Percentiles rank a stretch among this genome's conserved stretches.
phyloP scores from a whole-genome alignment of 1,140 invertebrate species.

The Melipona quadrifasciata region DNA sequence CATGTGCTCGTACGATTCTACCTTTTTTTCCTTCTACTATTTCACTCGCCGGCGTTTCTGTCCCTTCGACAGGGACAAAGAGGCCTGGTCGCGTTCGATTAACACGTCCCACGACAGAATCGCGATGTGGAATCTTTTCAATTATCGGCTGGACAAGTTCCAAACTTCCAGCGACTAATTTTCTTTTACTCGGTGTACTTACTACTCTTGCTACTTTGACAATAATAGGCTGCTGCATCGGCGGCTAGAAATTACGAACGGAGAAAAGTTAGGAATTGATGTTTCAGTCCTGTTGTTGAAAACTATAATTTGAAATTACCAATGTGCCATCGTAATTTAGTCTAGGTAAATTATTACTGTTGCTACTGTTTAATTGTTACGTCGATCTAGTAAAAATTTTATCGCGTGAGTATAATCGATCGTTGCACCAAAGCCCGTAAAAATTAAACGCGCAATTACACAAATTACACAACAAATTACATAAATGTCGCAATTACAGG shows the following conservation, averaged over 20 bases:
- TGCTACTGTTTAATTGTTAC: background rate
- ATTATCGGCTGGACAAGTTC: background rate
- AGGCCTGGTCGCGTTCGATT: background rate
- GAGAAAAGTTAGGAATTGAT: background rate
- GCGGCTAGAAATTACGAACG: background rate
- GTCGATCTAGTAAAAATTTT: background rate
- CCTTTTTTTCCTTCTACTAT: background rate
- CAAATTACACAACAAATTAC: background rate
- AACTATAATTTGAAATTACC: no score
- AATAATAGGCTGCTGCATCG: background rate
- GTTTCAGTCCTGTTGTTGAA: no score
- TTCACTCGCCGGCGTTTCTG: background rate
- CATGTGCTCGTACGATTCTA: slow-evolving; percentile 26
- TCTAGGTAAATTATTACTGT: background rate
- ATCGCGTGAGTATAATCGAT: background rate
- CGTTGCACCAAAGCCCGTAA: background rate
- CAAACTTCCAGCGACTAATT: background rate
- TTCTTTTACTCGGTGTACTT: background rate
- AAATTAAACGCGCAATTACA: background rate
- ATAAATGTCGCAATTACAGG: background rate
- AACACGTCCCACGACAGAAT: background rate
- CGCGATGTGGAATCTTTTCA: background rate
- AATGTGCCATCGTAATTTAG: background rate
- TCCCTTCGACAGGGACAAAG: background rate
- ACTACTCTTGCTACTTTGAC: background rate